phyloP scores from a whole-genome alignment of 2,888 invertebrate species.

The Chirona hameri region DNA sequence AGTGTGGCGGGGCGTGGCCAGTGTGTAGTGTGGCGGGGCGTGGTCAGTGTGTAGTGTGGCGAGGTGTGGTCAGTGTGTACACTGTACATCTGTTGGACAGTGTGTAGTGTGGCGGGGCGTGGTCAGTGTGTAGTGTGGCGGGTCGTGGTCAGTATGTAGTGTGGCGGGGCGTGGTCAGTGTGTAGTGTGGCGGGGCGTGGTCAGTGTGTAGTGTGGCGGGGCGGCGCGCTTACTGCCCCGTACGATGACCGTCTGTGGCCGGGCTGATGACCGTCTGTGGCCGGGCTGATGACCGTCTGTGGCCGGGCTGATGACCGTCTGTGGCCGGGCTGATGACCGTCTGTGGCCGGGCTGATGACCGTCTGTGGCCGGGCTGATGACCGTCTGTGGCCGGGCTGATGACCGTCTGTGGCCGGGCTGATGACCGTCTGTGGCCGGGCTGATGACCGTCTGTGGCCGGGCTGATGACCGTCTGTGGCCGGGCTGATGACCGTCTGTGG shows the following conservation, averaged over 20 bases:
- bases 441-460: background rate
- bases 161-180: too few relatives aligned
- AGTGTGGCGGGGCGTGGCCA: too few relatives aligned
- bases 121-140: too few relatives aligned
- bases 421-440: background rate
- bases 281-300: background rate
- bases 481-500: background rate
- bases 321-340: background rate
- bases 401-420: background rate
- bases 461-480: background rate
- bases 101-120: too few relatives aligned
- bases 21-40: too few relatives aligned
- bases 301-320: background rate
- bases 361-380: background rate
- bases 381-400: background rate
- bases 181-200: too few relatives aligned
- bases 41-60: too few relatives aligned
- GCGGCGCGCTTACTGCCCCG: too few relatives aligned
- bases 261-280: background rate
- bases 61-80: too few relatives aligned
- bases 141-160: too few relatives aligned
- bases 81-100: too few relatives aligned
- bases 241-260: background rate
- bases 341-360: background rate
- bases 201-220: too few relatives aligned